phyloP scores from a whole-genome alignment of 2,113 vertebrate species.

The Pterocles orientalis region DNA sequence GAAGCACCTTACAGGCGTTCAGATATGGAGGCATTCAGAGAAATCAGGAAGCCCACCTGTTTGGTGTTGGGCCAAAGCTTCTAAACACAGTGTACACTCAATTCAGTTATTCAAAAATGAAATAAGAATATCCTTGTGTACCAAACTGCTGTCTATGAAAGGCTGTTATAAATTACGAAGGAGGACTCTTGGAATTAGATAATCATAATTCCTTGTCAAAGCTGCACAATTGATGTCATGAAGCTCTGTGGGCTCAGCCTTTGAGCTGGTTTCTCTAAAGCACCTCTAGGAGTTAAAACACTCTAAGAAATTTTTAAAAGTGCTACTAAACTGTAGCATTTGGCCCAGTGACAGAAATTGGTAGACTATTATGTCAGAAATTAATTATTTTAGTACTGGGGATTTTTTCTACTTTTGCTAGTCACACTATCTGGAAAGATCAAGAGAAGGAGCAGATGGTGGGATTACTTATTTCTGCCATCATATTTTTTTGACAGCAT shows the following conservation, averaged over 20 bases:
- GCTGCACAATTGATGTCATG: fast-evolving
- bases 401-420: not conserved
- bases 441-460: not conserved
- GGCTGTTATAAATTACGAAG: not conserved
- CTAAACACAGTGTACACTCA: not conserved
- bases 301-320: not conserved
- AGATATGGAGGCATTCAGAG: not conserved
- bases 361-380: not conserved
- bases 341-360: not conserved
- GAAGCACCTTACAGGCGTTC: not conserved
- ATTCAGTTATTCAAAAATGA: not conserved
- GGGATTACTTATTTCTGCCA: not conserved
- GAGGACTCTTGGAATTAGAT: not conserved
- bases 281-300: not conserved
- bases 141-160: not conserved
- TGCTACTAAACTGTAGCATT: not conserved
- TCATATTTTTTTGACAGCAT: not conserved
- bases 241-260: not conserved
- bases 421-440: not conserved
- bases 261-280: not conserved
- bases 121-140: not conserved
- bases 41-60: not conserved
- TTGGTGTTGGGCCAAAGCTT: not conserved
- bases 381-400: not conserved
- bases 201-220: not conserved